Conservation (phyloP, 2,113 vertebrate genomes). For the Formicarius rufipectus region DNA sequence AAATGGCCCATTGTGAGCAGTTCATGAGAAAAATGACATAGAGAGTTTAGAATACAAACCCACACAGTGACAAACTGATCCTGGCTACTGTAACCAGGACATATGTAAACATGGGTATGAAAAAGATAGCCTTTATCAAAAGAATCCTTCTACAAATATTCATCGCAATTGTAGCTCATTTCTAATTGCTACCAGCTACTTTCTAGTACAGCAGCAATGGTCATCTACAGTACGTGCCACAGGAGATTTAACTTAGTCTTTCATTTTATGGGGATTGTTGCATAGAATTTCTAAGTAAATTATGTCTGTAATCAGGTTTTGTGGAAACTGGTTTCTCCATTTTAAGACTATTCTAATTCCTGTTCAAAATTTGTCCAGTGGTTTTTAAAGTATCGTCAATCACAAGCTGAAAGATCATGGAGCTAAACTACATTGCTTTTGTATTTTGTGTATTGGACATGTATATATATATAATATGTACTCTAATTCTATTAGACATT, state of each 20-base stretch:
- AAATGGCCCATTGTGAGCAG: too few species aligned
- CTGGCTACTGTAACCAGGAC: too few species aligned
- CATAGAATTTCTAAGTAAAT: background rate
- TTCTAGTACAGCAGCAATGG: background rate
- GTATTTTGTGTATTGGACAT: background rate
- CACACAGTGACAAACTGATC: too few species aligned
- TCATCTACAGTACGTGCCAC: background rate
- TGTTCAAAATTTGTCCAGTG: background rate
- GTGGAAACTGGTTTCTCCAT: background rate
- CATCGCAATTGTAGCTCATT: background rate
- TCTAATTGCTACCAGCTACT: background rate
- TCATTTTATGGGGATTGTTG: background rate
- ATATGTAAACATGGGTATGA: background rate
- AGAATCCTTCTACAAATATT: background rate
- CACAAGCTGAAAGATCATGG: background rate
- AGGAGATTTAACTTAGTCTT: background rate
- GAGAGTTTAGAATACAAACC: too few species aligned
- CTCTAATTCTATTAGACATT: background rate
- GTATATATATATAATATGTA: background rate
- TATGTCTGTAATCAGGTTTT: background rate
- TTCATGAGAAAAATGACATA: too few species aligned
- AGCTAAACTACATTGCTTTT: background rate
- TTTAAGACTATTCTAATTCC: background rate
- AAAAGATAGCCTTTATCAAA: background rate
- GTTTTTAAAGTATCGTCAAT: background rate